Base-by-base conservation (phyloP, 2,888 invertebrate genomes). In the Himalopsyche kuldschensis region DNA sequence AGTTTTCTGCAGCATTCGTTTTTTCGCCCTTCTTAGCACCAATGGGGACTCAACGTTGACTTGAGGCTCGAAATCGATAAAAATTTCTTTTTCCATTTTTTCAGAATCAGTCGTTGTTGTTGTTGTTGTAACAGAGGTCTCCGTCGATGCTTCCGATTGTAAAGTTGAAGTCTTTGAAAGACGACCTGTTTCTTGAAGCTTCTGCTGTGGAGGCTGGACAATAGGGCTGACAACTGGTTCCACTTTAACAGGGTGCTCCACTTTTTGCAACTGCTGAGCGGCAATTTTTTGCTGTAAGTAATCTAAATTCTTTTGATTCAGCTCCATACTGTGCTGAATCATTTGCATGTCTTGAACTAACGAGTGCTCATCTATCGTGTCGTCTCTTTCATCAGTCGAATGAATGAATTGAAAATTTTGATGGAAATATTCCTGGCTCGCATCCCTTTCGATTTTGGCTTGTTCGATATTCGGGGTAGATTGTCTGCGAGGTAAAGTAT, bases 41-140 rank as follows among this genome's bases (percentile, higher is more conserved):
- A 93, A 93, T 80, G 94, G 94, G 24, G 95, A 94, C 87, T 93
- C 93, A 75, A 92, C 92, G 80, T 93, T 93, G 17, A 94, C 90
- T 85, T 94, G 93, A 6, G 97, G 97, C 90, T 97, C 96, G 89
- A 97, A 97, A 89, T 97, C 96, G 87, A 97, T 97, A 85, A 97
- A 95, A 82, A 97, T 97, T 90, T 97, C 97, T 87, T 94, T 94
- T 88, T 95, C 95, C 87, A 94, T 94, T 87, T 94, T 93, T 86
- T 93, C 92, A 88, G 93, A 91, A 77, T 92, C 92, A 86, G 91
- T 91, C 5, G 85, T 85, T 27, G 92, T 92, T 15, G 92, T 92
- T 15, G 92, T 92, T 2, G 92, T 92, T 3, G 92, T 92, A 3
- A 90, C 91, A 10, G 92, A 92, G 47, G 91, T 92, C 88, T 92